Percentiles rank a stretch among this genome's conserved stretches.
Evolutionary conservation across 2,888 invertebrate genomes (phyloP).

Genomic region (Xestobium rufovillosum): DNA sequence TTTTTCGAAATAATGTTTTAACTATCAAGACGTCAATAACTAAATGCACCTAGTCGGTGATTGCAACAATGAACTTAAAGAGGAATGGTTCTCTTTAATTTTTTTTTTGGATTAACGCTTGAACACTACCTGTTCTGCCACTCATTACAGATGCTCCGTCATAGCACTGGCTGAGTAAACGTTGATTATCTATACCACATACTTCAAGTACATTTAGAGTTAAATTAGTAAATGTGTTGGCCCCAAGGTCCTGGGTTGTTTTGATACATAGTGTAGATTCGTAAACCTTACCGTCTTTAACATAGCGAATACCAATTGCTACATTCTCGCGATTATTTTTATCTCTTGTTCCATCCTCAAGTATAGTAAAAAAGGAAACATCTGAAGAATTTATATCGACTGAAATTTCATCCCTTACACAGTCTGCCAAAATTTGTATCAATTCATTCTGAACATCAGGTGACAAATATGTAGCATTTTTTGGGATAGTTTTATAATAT

Average conservation of each 20-base stretch:
- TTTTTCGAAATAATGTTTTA: slow-evolving; percentile 14
- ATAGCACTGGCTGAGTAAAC: slow-evolving; percentile 15
- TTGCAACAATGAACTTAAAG: slow-evolving; percentile 12
- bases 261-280: slow-evolving; percentile 5
- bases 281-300: slow-evolving; percentile 11
- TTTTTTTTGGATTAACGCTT: slow-evolving; percentile 10
- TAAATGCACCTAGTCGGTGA: slow-evolving; percentile 9
- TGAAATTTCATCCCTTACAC: slow-evolving; percentile 10
- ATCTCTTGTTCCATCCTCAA: slow-evolving; percentile 16
- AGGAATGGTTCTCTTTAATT: slow-evolving; percentile 13
- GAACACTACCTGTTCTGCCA: slow-evolving; percentile 7
- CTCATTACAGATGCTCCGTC: slow-evolving; percentile 13
- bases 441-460: slow-evolving; percentile 15
- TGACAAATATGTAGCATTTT: slow-evolving; percentile 14
- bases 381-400: slow-evolving; percentile 12
- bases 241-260: slow-evolving; percentile 7
- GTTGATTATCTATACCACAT: slow-evolving; percentile 12
- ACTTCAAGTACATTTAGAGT: slow-evolving; percentile 11
- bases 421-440: slow-evolving; percentile 14
- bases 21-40: slow-evolving; percentile 10
- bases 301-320: slow-evolving; percentile 13
- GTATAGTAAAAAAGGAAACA: slow-evolving; percentile 14
- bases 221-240: slow-evolving; percentile 11
- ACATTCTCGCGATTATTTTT: slow-evolving; percentile 16
- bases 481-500: no score